Conservation (phyloP, 2,113 vertebrate genomes). For the Dipodomys spectabilis region DNA sequence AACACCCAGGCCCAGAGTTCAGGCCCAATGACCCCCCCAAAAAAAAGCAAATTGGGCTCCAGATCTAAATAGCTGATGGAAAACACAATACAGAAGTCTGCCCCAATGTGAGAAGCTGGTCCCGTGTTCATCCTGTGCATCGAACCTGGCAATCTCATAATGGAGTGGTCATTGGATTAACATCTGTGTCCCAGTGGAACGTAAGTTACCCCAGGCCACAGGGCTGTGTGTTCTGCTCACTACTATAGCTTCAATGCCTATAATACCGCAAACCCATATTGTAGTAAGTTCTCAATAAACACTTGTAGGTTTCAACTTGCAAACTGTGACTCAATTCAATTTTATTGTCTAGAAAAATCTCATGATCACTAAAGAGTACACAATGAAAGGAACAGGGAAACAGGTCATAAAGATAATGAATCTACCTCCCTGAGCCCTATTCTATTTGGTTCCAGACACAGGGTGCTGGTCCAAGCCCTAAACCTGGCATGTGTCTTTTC, state of each 20-base stretch:
- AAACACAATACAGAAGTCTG: not conserved
- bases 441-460: not conserved
- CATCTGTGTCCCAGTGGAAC: not conserved
- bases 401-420: not conserved
- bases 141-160: not conserved
- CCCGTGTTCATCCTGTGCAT: not conserved
- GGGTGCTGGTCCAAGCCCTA: not conserved
- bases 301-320: not conserved
- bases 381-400: not conserved
- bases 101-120: not conserved
- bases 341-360: not conserved
- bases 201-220: not conserved
- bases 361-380: not conserved
- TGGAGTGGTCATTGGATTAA: not conserved
- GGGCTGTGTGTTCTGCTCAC: not conserved
- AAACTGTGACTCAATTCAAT: not conserved
- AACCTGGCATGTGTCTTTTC: not conserved
- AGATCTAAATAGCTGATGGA: not conserved
- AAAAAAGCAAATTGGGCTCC: conserved; percentile 17
- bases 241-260: not conserved
- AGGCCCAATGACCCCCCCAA: not conserved
- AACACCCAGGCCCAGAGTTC: not conserved
- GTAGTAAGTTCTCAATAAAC: conserved; percentile 31
- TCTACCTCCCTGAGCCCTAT: not conserved
- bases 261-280: not conserved